Evolutionary conservation across 2,113 vertebrate species (phyloP), one percentile per base, ranked within the genome.

Genomic region (Axis porcinus): DNA sequence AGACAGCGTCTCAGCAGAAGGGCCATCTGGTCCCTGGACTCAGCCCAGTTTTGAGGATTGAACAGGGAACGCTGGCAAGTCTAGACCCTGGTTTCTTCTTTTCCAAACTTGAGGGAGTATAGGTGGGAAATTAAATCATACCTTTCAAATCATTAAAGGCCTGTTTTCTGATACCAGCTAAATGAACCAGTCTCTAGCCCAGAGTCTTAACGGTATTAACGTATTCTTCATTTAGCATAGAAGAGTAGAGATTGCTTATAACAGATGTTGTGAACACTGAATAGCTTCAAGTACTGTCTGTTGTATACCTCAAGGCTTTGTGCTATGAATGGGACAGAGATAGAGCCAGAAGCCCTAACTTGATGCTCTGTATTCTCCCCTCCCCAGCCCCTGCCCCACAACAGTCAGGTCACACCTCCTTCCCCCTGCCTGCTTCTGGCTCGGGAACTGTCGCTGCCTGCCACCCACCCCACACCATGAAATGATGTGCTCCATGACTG

Each of bases 181-280:
- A 93, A 45, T 57, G 60, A 92, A 19, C 94, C 30, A 33, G 21
- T 93, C 64, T 50, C 19, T 64, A 67, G 40, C 15, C n/a, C 25
- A 52, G 50, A 57, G 19, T 45, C 23, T 81, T 81, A 45, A 17
- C 64, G 43, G 25, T 92, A 54, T 91, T 45, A 47, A 95, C 10
- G 21, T 82, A 76, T 4, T 85, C 43, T 91, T 83, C 55, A 40
- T 89, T 95, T 92, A 91, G 58, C 33, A 8, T 16, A 43, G 36
- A 86, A 55, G 36, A 84, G 36, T 88, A 95, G 96, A 60, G 43
- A 86, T 21, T 58, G 82, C 28, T 33, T 67, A 11, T 43, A 45
- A n/a, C 5, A 47, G 55, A 50, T 74, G 55, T 57, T 64, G 16
- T 84, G 43, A 89, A 58, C 3, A 33, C 19, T 55, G 54, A 15